Evolutionary conservation across 2,888 invertebrate genomes (phyloP), one percentile per base, ranked within the genome.

Genomic region (Hecatera dysodea): DNA sequence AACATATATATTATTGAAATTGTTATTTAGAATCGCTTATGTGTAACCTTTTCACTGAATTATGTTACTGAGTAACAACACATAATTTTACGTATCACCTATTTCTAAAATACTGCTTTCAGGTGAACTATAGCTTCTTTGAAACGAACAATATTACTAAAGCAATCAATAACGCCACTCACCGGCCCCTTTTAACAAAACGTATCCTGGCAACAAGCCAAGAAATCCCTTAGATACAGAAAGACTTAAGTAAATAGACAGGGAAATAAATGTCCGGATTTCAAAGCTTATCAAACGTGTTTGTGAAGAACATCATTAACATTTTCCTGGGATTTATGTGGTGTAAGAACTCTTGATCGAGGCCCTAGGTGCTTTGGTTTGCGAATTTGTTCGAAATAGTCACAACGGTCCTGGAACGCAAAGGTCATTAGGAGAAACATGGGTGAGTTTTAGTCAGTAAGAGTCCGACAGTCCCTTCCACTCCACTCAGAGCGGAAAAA

Each of bases 271-370:
- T 56, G 48, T 44, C 48, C 27, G 56, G 68, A 72, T 56, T 24
- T 72, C 69, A 75, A 75, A 76, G 76, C 48, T 75, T 72, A 75
- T 75, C 48, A 75, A 67, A 56, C 22, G 55, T 67, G 67, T 72
- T 67, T 75, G 48, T 48, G 42, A 72, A 72, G 75, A 44, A 72
- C 19, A 33, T 36, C 48, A 67, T 75, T 67, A 67, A 39, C 44
- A 74, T 71, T 75, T 71, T 27, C 74, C 22, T 44, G 27, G 0
- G 36, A 65, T 65, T 65, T 65, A 52, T 71, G 27, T 50, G 27
- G 42, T 62, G 44, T 29, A 22, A 24, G 29, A 62, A 36, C 19
- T 33, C 15, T 71, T 22, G 24, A 74, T 44, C 2, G 19, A 5
- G 42, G n/a, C n/a, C n/a, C n/a, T n/a, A n/a, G n/a, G n/a, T n/a